A percentile compares a stretch with the other conserved stretches of the same genome.
Conservation (phyloP, 1,140 invertebrate species). For the Drosophila triauraria region DNA sequence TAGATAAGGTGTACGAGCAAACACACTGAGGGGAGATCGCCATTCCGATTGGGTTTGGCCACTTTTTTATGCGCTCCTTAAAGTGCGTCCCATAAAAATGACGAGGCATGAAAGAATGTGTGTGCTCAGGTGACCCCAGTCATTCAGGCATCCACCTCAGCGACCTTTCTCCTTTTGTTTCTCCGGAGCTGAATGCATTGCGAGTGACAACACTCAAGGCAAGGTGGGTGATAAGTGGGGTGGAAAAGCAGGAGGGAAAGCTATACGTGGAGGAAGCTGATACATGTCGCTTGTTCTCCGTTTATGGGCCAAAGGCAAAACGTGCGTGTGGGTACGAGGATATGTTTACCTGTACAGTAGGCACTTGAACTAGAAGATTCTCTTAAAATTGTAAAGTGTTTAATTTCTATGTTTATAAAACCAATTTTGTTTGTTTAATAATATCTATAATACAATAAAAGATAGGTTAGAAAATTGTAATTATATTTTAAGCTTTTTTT, state of each 20-base stretch:
- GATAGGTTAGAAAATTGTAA: no score
- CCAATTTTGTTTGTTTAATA: not conserved
- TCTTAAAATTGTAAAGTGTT: not conserved
- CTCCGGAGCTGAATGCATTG: conserved; percentile 59
- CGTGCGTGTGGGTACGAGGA: conserved; percentile 17
- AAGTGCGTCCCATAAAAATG: conserved; percentile 75
- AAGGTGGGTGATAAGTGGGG: conserved; percentile 41
- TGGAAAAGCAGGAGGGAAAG: not conserved
- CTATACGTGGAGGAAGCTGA: conserved; percentile 4
- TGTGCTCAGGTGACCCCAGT: conserved; percentile 55
- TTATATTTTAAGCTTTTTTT: no score
- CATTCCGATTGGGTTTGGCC: conserved; percentile 63
- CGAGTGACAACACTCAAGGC: conserved; percentile 61
- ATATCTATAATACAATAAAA: not conserved
- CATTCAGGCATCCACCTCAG: conserved; percentile 24
- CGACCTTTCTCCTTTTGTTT: conserved; percentile 24
- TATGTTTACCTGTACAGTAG: conserved; percentile 18
- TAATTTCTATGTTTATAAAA: no score
- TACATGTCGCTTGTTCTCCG: conserved; percentile 27
- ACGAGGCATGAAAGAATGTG: conserved; percentile 47
- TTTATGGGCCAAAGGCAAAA: conserved; percentile 68
- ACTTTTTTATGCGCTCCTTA: conserved; percentile 78
- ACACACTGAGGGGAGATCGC: conserved; percentile 25
- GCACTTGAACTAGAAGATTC: not conserved
- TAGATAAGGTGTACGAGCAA: not conserved